Evolutionary conservation across 2,888 invertebrate species (phyloP), one percentile per base, ranked within the genome.

Genomic region (Ophion costatus): DNA sequence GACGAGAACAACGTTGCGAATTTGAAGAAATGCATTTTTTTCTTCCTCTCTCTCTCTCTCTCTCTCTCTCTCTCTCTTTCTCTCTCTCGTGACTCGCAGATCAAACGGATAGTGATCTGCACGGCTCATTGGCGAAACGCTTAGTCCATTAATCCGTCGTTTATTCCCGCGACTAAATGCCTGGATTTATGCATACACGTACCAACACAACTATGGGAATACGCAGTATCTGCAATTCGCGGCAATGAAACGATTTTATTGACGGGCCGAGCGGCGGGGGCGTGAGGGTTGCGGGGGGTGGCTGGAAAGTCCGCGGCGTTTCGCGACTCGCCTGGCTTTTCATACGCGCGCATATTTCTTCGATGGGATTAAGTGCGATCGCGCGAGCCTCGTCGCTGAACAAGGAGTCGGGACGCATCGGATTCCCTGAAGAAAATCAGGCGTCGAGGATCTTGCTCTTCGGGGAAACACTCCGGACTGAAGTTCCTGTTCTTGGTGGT

Each of bases 341-440:
- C 59, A 22, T 70, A 22, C 38, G 33, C 45, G 45, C 64, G 38
- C 67, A 24, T 64, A 59, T 73, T 78, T 59, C 64, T 51, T 42
- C 78, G 71, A 61, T 82, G 75, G 80, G 80, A 83, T 82, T 82
- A 82, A 83, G 79, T 79, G 81, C 78, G 42, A 66, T 61, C 64
- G 80, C 73, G 80, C 61, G 80, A 76, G 84, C 29, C 42, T 78
- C 73, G 77, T 56, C 24, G 57, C 57, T 29, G 45, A 45, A 63
- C 45, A 74, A 80, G 67, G 79, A 79, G 38, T 71, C 73, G 83
- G 64, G 69, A 45, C 14, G 45, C 79, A 79, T 59, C 56, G 79
- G 67, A 79, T 86, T 86, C 86, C 80, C 33, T 80, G 87, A 87
- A 87, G 84, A 83, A 86, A 86, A 87, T 86, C 84, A 86, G 85